Conservation (phyloP, 2,888 invertebrate genomes). For the Herminia tarsipennalis region DNA sequence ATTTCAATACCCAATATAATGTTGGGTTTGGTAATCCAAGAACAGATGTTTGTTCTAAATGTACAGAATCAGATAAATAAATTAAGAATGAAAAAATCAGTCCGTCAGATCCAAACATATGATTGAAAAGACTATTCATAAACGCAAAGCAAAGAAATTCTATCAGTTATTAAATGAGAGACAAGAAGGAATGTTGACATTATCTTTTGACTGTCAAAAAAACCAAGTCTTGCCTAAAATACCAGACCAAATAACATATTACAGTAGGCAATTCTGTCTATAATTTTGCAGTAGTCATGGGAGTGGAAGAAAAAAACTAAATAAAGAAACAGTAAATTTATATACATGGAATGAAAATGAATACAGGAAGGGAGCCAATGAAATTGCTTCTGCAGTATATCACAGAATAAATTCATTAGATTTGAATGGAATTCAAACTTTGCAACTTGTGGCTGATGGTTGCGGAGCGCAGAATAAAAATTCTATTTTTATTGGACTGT, state of each 20-base stretch:
- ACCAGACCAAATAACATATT: constrained; percentile 7
- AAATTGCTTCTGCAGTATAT: no score
- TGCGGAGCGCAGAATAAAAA: no score
- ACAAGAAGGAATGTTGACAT: background rate
- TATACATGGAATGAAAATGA: no score
- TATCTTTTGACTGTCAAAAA: constrained; percentile 9
- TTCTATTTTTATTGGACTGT: no score
- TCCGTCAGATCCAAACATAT: background rate
- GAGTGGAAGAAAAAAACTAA: no score
- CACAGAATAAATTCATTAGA: no score
- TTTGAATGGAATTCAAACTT: no score
- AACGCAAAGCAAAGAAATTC: constrained; percentile 6
- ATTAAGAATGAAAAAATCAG: background rate
- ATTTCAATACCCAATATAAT: constrained; percentile 13
- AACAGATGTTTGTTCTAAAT: background rate
- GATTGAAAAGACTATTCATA: constrained; percentile 4
- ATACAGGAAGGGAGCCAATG: no score
- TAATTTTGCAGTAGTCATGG: background rate
- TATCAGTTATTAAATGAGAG: constrained; percentile 1
- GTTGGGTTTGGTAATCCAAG: background rate
- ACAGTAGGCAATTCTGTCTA: constrained; percentile 4
- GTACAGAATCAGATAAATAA: constrained; percentile 1
- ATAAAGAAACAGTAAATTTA: no score
- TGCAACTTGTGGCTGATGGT: no score
- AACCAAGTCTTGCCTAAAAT: constrained; percentile 3